phyloP scores from a whole-genome alignment of 2,797 vertebrate species.

The Anas flavirostris region DNA sequence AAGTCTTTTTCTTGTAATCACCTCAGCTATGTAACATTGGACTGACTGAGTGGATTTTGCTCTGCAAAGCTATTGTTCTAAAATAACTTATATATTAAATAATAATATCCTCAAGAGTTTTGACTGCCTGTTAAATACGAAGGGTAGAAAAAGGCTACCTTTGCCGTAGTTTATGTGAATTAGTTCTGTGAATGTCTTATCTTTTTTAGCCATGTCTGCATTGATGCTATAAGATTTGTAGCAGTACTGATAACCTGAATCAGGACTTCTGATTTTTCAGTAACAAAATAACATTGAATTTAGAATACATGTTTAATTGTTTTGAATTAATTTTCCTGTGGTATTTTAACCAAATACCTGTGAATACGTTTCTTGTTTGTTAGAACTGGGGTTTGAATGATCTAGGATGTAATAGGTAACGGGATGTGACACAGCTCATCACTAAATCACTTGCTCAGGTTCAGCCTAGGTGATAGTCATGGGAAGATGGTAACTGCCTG shows the following conservation, averaged over 20 bases:
- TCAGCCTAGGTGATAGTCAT: conserved; percentile 54
- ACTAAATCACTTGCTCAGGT: conserved; percentile 55
- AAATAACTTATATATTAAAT: neutral
- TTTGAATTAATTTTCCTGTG: conserved; percentile 5
- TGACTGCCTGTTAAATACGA: neutral
- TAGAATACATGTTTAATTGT: neutral
- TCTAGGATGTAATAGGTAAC: neutral
- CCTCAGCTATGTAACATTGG: neutral
- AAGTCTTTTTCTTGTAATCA: neutral
- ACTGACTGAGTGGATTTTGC: neutral
- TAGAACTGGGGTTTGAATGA: neutral
- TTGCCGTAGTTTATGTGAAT: neutral
- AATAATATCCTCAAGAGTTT: neutral
- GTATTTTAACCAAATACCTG: neutral
- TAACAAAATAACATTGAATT: neutral
- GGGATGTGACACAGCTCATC: conserved; percentile 20
- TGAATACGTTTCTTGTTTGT: neutral
- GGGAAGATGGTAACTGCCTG: conserved; percentile 59
- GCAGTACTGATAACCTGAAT: neutral
- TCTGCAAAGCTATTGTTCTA: neutral
- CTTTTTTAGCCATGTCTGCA: neutral
- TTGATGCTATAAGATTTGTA: neutral
- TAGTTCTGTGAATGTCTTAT: neutral
- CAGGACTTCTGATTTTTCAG: neutral
- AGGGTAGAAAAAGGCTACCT: neutral